phyloP scores from a whole-genome alignment of 2,888 invertebrate species.

The Timema cristinae region DNA sequence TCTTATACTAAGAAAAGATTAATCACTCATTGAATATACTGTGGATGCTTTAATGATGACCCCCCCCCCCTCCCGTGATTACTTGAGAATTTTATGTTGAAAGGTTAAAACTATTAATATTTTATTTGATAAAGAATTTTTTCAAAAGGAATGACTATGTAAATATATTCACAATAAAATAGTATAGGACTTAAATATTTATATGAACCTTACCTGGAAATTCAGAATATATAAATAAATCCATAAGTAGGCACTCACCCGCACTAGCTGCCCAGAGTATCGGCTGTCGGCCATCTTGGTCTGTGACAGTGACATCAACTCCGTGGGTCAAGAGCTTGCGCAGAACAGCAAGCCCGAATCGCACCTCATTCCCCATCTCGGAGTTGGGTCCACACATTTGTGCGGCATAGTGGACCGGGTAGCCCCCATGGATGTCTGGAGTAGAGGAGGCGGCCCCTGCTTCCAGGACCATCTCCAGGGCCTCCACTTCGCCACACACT shows the following conservation, averaged over 20 bases:
- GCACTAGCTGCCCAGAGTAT: conserved; percentile 97
- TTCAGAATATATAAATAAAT: no score
- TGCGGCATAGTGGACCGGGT: conserved; percentile 94
- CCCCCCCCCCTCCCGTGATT: no score
- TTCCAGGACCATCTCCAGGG: conserved; percentile 76
- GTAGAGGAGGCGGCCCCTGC: conserved; percentile 84
- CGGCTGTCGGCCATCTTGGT: conserved; percentile 91
- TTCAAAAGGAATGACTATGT: no score
- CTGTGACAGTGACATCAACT: conserved; percentile 78
- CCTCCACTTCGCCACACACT: conserved; percentile 93
- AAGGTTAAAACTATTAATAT: no score
- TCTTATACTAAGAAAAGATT: no score
- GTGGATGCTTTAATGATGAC: no score
- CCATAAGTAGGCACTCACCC: conserved; percentile 46
- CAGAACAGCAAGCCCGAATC: conserved; percentile 73
- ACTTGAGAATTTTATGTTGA: no score
- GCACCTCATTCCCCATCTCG: conserved; percentile 54
- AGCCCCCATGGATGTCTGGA: conserved; percentile 91
- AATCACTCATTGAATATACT: no score
- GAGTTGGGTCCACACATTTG: conserved; percentile 90
- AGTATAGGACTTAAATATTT: no score
- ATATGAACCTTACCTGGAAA: no score
- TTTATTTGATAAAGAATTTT: no score
- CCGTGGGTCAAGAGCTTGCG: conserved; percentile 73
- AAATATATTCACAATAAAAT: no score